phyloP scores from a whole-genome alignment of 2,888 invertebrate genomes.

The Argyra leucocephala region DNA sequence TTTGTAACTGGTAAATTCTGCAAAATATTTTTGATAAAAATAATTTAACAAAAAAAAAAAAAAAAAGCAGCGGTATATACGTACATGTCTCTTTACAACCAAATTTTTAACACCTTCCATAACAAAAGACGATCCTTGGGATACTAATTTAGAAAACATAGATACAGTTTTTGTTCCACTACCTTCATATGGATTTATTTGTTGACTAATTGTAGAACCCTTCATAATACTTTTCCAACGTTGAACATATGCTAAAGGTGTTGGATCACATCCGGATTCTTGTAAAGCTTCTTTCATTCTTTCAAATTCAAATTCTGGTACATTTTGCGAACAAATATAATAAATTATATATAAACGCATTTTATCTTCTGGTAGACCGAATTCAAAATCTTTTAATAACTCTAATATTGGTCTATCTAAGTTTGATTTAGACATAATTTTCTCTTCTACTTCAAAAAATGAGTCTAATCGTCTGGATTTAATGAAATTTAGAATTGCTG shows the following conservation, averaged over 20 bases:
- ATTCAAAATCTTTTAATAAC: slow-evolving; percentile 73
- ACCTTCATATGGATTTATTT: slow-evolving; percentile 76
- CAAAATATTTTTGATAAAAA: slow-evolving; percentile 18
- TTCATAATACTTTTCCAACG: slow-evolving; percentile 63
- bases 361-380: slow-evolving; percentile 85
- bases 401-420: slow-evolving; percentile 80
- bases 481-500: slow-evolving; percentile 74
- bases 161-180: slow-evolving; percentile 92
- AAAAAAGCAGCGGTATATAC: slow-evolving; percentile 34
- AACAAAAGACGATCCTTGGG: slow-evolving; percentile 94
- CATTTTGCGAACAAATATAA: slow-evolving; percentile 72
- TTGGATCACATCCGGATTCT: slow-evolving; percentile 75
- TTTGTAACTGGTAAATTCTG: slow-evolving; percentile 90
- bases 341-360: slow-evolving; percentile 86
- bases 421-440: slow-evolving; percentile 82
- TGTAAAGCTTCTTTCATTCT: slow-evolving; percentile 70
- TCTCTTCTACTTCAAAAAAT: slow-evolving; percentile 96
- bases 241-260: slow-evolving; percentile 78
- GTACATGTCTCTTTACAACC: slow-evolving; percentile 93
- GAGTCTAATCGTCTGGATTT: slow-evolving; percentile 87
- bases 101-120: slow-evolving; percentile 99
- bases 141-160: slow-evolving; percentile 96
- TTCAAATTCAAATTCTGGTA: slow-evolving; percentile 73
- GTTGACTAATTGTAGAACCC: slow-evolving; percentile 41
- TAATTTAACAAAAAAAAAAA: neutral